Conservation (phyloP, 2,888 invertebrate species). For the Nysson spinosus region DNA sequence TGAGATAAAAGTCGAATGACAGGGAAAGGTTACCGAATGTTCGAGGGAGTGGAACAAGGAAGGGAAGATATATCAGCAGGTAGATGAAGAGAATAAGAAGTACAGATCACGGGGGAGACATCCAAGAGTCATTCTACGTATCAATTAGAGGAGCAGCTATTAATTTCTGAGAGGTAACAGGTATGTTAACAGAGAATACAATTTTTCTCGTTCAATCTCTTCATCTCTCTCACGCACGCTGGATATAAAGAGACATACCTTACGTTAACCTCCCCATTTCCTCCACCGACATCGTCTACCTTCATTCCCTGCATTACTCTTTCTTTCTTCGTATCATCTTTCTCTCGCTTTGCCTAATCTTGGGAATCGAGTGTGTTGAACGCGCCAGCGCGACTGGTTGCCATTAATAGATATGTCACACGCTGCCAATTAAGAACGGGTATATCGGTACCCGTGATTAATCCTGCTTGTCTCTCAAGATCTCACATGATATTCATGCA, state of each 20-base stretch:
- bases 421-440: constrained; percentile 69
- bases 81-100: constrained; percentile 36
- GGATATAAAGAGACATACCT: constrained; percentile 1
- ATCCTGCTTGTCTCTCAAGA: constrained; percentile 55
- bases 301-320: constrained; percentile 3
- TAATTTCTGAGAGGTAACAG: constrained; percentile 69
- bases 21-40: constrained; percentile 23
- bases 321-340: constrained; percentile 6
- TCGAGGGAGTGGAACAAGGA: not conserved
- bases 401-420: constrained; percentile 72
- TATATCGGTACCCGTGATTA: constrained; percentile 66
- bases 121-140: constrained; percentile 67
- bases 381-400: constrained; percentile 34
- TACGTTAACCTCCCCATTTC: not conserved
- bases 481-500: constrained; percentile 45
- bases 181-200: constrained; percentile 65
- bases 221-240: constrained; percentile 40
- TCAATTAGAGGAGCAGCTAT: constrained; percentile 71
- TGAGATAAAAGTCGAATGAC: constrained; percentile 22
- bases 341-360: constrained; percentile 59
- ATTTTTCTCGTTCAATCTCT: constrained; percentile 65
- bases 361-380: constrained; percentile 50
- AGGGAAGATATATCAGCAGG: constrained; percentile 36
- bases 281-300: not conserved
- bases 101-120: constrained; percentile 38